A percentile compares a stretch with the other conserved stretches of the same genome.
These are phyloP conservation scores for Tetheella fluctuosa DNA, from an alignment of 2,888 invertebrate genomes.

Conservation along the genomic window DNA sequence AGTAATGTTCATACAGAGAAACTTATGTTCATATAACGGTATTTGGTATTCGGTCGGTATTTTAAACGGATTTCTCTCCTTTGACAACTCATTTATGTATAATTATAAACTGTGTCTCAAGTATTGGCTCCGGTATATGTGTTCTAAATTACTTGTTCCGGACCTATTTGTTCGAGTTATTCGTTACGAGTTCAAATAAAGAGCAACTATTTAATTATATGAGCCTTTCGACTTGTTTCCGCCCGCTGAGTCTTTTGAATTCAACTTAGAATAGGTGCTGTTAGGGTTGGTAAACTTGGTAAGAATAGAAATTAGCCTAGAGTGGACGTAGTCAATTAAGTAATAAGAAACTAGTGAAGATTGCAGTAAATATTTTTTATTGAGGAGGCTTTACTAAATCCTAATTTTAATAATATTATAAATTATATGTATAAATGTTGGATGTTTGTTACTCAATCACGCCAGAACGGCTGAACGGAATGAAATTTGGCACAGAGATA, in stretches of 20 bases:
- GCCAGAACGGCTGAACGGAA: no score
- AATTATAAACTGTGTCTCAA: background rate
- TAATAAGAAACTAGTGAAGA: background rate
- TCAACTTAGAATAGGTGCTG: slow-evolving; percentile 28
- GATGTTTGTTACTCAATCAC: no score
- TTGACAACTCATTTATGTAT: slow-evolving; percentile 2
- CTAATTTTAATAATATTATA: no score
- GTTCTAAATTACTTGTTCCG: slow-evolving; percentile 1
- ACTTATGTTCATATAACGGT: no score
- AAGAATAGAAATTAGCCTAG: background rate
- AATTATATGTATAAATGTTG: no score
- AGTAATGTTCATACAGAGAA: background rate
- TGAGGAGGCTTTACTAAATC: no score
- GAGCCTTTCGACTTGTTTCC: slow-evolving; percentile 43
- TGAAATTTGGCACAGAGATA: no score
- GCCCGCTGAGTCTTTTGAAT: slow-evolving; percentile 48
- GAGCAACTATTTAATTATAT: slow-evolving; percentile 57
- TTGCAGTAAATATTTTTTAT: background rate
- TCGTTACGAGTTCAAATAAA: slow-evolving; percentile 36
- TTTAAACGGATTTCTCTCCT: slow-evolving; percentile 1
- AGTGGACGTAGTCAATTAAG: background rate
- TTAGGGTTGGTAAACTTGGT: background rate
- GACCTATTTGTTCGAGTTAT: slow-evolving; percentile 19
- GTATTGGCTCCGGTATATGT: background rate
- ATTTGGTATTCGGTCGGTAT: background rate